Percentiles rank a stretch among this genome's conserved stretches.
These are phyloP conservation scores for Lethrus apterus DNA, from an alignment of 1,140 invertebrate genomes.

Conservation along the genomic window DNA sequence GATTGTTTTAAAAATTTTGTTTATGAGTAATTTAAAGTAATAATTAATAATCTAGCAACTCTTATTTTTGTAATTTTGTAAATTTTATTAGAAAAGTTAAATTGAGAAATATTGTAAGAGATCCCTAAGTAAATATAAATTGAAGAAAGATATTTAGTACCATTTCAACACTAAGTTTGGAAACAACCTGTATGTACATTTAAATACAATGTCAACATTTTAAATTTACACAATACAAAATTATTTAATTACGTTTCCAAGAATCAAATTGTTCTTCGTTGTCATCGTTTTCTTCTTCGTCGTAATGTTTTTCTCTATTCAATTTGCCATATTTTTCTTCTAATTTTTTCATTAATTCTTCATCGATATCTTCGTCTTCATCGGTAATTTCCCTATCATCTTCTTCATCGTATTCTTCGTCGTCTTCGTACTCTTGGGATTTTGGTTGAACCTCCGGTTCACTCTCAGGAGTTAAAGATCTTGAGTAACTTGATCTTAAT, in stretches of 20 bases:
- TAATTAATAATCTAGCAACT: too few relatives aligned
- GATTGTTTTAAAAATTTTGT: too few relatives aligned
- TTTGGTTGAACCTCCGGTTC: constrained; percentile 38
- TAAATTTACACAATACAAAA: too few relatives aligned
- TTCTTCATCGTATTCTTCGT: constrained; percentile 36
- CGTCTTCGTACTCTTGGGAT: constrained; percentile 45
- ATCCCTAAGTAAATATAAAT: too few relatives aligned
- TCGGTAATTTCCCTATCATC: constrained; percentile 41
- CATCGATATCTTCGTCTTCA: constrained; percentile 50
- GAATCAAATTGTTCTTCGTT: constrained; percentile 18
- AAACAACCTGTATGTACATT: too few relatives aligned
- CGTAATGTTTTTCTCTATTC: constrained; percentile 31
- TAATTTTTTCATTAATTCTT: constrained; percentile 56
- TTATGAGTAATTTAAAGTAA: too few relatives aligned
- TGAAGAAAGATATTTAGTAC: too few relatives aligned
- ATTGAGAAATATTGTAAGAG: too few relatives aligned
- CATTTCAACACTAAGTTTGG: too few relatives aligned
- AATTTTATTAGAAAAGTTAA: too few relatives aligned
- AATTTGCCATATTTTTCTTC: constrained; percentile 66
- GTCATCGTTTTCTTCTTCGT: constrained; percentile 35
- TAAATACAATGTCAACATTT: too few relatives aligned
- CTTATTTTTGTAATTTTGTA: too few relatives aligned
- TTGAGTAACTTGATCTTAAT: constrained; percentile 29
- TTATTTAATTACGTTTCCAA: constrained; percentile 28
- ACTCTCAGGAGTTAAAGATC: constrained; percentile 32